phyloP scores from a whole-genome alignment of 2,888 invertebrate species.

The Stramonita haemastoma region DNA sequence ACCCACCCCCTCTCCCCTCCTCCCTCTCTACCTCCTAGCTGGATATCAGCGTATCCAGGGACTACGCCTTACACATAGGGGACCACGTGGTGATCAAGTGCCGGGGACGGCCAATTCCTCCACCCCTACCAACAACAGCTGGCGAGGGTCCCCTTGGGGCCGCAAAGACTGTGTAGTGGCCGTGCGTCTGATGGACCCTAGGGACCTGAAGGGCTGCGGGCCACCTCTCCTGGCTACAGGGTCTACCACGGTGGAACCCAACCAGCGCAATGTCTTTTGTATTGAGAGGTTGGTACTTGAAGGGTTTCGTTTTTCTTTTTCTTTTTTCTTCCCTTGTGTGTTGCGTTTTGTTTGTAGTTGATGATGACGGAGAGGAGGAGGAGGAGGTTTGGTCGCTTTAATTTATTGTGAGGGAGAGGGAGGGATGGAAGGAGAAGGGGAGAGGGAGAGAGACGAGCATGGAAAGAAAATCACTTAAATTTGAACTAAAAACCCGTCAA shows the following conservation, averaged over 20 bases:
- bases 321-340: background rate
- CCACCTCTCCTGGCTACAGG: constrained; percentile 21
- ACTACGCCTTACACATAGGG: constrained; percentile 75
- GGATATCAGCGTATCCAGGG: constrained; percentile 68
- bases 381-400: too few relatives aligned
- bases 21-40: constrained; percentile 51
- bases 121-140: background rate
- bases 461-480: too few relatives aligned
- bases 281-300: constrained; percentile 19
- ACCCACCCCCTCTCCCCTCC: background rate
- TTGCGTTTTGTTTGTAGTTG: background rate
- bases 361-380: background rate
- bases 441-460: too few relatives aligned
- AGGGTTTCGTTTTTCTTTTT: too few relatives aligned
- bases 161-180: constrained; percentile 65
- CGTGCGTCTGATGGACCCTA: constrained; percentile 56
- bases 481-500: too few relatives aligned
- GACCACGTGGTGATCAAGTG: constrained; percentile 71
- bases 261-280: constrained; percentile 36
- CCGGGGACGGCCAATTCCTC: constrained; percentile 28
- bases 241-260: background rate
- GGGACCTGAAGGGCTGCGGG: background rate
- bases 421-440: too few relatives aligned
- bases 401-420: too few relatives aligned
- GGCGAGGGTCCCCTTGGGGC: constrained; percentile 45